phyloP scores from a whole-genome alignment of 1,140 invertebrate species.

The Temnothorax nylanderi region DNA sequence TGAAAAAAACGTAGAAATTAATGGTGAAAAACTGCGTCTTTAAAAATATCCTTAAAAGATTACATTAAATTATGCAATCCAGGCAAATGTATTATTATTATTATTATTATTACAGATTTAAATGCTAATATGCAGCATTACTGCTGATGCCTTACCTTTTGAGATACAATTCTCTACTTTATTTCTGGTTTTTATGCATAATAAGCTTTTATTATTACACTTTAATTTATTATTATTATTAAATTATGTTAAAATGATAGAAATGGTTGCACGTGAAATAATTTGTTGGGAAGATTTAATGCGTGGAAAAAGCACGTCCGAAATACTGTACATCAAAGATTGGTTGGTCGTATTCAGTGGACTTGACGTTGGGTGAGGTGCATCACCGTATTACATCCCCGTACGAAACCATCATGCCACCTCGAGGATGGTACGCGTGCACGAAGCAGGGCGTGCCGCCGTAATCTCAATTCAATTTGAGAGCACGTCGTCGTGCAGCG shows the following conservation, averaged over 20 bases:
- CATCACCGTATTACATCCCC: not conserved
- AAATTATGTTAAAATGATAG: not conserved
- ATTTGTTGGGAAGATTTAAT: not conserved
- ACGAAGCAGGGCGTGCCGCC: conserved; percentile 17
- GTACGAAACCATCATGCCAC: not conserved
- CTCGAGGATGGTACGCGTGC: not conserved
- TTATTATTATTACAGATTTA: not conserved
- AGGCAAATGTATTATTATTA: not conserved
- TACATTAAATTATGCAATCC: not conserved
- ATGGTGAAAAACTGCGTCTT: not conserved
- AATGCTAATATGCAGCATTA: not conserved
- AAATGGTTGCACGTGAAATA: not conserved
- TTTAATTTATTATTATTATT: not conserved
- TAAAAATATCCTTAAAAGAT: not conserved
- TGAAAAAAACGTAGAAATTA: not conserved
- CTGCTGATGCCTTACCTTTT: not conserved
- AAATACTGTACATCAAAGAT: not conserved
- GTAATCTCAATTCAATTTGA: conserved; percentile 66
- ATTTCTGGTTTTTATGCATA: not conserved
- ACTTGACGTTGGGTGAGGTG: conserved; percentile 1
- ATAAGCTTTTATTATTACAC: not conserved
- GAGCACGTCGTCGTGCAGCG: conserved; percentile 28
- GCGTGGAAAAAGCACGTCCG: not conserved
- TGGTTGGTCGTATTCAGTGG: not conserved
- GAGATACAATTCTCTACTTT: not conserved